Base-by-base conservation (phyloP, 2,888 invertebrate genomes). In the Marronus borbonicus region DNA sequence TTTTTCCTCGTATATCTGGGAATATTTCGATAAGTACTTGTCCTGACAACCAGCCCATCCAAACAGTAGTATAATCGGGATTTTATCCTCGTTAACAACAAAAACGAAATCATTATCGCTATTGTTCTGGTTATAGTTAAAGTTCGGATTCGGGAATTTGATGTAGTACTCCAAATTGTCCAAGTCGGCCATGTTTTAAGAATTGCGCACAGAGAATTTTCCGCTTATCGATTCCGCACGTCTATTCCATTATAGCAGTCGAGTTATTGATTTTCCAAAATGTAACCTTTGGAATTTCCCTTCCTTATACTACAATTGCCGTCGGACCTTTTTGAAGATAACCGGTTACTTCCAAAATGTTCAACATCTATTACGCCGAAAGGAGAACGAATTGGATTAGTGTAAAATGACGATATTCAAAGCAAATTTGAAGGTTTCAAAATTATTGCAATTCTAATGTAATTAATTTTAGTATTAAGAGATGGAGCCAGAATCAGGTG, bases 31-130 rank as follows among this genome's bases (percentile, higher is more conserved):
- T 76, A 95, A 87, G 87, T 95, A 93, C 85, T 93, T 92, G 87
- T 95, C 95, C 86, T 93, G 91, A 86, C 95, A 94, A 55, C 95
- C 95, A 70, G 94, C 94, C 95, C 95, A 95, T 50, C 95, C 95
- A 80, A 95, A 90, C 80, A 95, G 88, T 80, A 94, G 88, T 44
- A 95, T 92, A 68, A 95, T 92, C 55, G 95, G 94, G 82, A 92
- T 89, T 85, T 92, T 92, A 62, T 90, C 90, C 81, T 92, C 92
- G 83, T 92, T 90, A 81, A 91, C 90, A 77, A 91, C 90, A 84
- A 91, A 91, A 50, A 91, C 91, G 85, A 91, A 92, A 83, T 91
- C 91, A 82, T 76, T 86, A 81, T 85, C 89, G 82, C 84, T 87
- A 83, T 83, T 86, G 70, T 87, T 87, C 50, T 82, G 83, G 66